phyloP scores from a whole-genome alignment of 2,888 invertebrate genomes.

The Tortrix viridana region DNA sequence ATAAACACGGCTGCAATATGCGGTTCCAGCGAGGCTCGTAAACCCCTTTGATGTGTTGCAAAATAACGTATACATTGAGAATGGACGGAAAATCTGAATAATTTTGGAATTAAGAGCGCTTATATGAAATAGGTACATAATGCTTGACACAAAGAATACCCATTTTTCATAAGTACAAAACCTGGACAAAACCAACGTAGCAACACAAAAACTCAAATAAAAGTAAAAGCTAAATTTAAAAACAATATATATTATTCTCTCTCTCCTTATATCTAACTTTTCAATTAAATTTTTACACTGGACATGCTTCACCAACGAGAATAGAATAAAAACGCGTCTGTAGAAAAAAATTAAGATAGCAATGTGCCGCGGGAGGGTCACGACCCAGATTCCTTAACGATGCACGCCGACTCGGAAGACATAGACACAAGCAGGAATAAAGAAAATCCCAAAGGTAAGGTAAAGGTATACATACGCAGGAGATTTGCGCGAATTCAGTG shows the following conservation, averaged over 20 bases:
- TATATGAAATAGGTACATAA: no score
- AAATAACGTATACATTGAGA: conserved; percentile 16
- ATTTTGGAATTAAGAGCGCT: no score
- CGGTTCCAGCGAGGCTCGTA: conserved; percentile 53
- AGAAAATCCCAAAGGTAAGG: conserved; percentile 27
- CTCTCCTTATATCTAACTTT: no score
- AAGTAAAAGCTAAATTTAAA: no score
- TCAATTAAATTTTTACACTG: no score
- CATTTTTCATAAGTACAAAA: no score
- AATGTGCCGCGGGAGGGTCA: conserved; percentile 44
- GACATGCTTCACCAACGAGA: no score
- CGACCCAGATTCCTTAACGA: conserved; percentile 52
- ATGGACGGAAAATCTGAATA: background rate
- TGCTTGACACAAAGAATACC: no score
- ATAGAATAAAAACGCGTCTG: background rate
- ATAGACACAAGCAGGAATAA: conserved; percentile 19
- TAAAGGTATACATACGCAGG: no score
- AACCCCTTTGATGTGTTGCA: conserved; percentile 58
- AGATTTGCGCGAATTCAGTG: conserved; percentile 16
- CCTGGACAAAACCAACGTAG: no score
- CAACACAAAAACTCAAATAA: no score
- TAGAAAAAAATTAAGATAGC: conserved; percentile 38
- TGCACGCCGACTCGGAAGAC: conserved; percentile 39
- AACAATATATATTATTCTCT: no score
- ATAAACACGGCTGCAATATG: conserved; percentile 51